Conservation (phyloP, 1,140 invertebrate genomes). For the Cherax quadricarinatus region DNA sequence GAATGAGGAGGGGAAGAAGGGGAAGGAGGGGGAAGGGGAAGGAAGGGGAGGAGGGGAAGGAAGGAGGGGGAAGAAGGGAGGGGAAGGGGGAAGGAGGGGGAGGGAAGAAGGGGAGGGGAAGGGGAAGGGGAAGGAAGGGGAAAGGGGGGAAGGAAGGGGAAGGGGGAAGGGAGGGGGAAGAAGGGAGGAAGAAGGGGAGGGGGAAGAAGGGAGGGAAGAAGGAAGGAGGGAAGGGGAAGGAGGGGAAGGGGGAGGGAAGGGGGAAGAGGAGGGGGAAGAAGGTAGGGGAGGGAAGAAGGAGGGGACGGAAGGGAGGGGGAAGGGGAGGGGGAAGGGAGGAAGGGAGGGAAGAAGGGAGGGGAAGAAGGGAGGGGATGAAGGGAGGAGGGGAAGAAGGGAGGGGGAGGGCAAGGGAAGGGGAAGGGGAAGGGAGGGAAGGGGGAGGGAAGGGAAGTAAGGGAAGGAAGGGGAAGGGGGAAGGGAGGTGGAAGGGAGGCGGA, state of each 20-base stretch:
- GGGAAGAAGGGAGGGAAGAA: neutral
- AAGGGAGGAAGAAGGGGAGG: neutral
- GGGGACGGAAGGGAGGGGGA: too few relatives aligned
- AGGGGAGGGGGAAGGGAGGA: neutral
- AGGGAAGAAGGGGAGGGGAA: constrained; percentile 9
- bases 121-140: constrained; percentile 9
- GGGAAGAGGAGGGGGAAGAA: neutral
- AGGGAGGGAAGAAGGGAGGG: neutral
- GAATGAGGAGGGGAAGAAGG: neutral
- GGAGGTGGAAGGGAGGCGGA: too few relatives aligned
- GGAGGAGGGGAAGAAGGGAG: too few relatives aligned
- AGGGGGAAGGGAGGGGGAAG: neutral
- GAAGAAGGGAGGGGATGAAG: too few relatives aligned
- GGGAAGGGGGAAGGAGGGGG: too few relatives aligned
- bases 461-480: too few relatives aligned
- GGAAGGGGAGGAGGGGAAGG: neutral
- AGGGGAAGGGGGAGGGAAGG: neutral
- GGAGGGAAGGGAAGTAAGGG: too few relatives aligned
- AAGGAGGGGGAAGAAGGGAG: constrained; percentile 9
- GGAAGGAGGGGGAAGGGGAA: neutral
- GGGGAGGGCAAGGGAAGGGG: too few relatives aligned
- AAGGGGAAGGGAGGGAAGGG: too few relatives aligned
- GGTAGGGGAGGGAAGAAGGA: neutral
- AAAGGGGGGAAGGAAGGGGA: neutral
- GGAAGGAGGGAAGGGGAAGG: neutral